Base-by-base conservation (phyloP, 2,888 invertebrate genomes). In the Lypha dubia region DNA sequence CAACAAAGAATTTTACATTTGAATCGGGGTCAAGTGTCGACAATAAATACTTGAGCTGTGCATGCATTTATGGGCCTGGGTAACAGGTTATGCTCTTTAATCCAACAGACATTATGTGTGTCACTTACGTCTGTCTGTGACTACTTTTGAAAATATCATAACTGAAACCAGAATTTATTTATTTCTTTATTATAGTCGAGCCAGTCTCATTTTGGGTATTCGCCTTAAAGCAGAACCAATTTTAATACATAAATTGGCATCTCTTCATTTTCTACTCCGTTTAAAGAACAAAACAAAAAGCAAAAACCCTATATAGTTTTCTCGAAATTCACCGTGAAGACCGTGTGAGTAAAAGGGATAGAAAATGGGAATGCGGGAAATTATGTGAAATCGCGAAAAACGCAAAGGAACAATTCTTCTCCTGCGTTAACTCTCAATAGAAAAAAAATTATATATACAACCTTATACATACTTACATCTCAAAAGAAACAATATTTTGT, bases 321-420 rank as follows among this genome's bases (percentile, higher is more conserved):
- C 71, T 76, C 79, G 51, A 1, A 4, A 58, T 28, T 51, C 51
- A n/a, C 41, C 15, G 8, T 24, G 49, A 6, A 65, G 60, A 58
- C 44, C 63, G 68, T 58, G 51, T 38, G 79, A 49, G n/a, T 70
- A 71, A 84, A 79, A n/a, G 74, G 75, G 71, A 84, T 67, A 75
- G 79, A 75, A 75, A 65, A 51, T 53, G 38, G 62, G 65, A 79
- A 79, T 84, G 79, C 70, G 84, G 71, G 79, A 80, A 84, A 79
- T 58, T 75, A 70, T 41, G 74, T 74, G 63, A 74, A 77, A 75
- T 75, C 75, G 70, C 71, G 46, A 67, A 80, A 77, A 71, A 68
- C 56, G 58, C 58, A 53, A 60, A 73, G 56, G 38, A 41, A 41
- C 4, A 11, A 53, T 41, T 63, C 24, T 32, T 35, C 15, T 32